Evolutionary conservation across 1,140 invertebrate genomes (phyloP).

Genomic region (Cherax destructor): DNA sequence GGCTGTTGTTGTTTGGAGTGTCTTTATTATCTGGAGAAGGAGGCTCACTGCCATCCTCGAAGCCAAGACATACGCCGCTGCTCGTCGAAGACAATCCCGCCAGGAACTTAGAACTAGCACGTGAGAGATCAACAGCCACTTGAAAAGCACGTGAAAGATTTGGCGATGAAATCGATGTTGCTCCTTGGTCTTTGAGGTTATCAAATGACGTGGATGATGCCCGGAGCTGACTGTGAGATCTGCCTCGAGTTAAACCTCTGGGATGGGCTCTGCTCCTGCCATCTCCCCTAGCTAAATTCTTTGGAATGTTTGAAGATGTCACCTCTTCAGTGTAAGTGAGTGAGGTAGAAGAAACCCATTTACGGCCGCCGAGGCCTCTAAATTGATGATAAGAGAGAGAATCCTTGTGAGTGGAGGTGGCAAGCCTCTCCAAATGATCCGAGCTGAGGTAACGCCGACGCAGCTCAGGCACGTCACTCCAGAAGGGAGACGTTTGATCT

Average conservation of each 20-base stretch:
- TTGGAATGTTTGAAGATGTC: not conserved
- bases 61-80: conserved; percentile 51
- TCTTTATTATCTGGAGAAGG: conserved; percentile 29
- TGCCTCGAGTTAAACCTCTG: not conserved
- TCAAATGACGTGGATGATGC: not conserved
- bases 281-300: not conserved
- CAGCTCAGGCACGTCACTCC: conserved; percentile 57
- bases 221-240: conserved; percentile 23
- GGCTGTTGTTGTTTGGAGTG: conserved; percentile 11
- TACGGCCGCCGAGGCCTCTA: conserved; percentile 4
- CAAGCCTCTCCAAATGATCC: not conserved
- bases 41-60: conserved; percentile 48
- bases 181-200: conserved; percentile 4
- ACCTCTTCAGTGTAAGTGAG: not conserved
- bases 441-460: conserved; percentile 61
- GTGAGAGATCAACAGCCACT: conserved; percentile 55
- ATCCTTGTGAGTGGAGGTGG: not conserved
- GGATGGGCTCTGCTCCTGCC: not conserved
- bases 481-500: conserved; percentile 48
- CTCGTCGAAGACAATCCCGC: conserved; percentile 53
- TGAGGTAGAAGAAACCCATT: conserved; percentile 58
- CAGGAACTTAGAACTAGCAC: conserved; percentile 40
- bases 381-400: not conserved
- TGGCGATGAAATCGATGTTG: conserved; percentile 27
- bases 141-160: conserved; percentile 52